These are phyloP conservation scores for Paratilapia polleni DNA, from an alignment of 2,113 vertebrate species.

Conservation along the genomic window DNA sequence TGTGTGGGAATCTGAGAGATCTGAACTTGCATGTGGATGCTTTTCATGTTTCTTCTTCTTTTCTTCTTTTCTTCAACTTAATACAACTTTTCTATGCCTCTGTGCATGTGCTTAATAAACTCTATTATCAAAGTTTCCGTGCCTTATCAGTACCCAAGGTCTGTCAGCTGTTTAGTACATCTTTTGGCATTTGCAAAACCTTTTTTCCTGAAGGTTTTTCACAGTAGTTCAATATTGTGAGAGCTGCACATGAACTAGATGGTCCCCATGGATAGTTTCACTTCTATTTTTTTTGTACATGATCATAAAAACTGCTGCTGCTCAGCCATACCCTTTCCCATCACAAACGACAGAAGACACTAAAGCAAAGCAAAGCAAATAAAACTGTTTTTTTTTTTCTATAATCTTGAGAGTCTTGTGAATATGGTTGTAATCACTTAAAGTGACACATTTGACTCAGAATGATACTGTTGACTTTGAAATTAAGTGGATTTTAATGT, in stretches of 20 bases:
- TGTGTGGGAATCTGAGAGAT: not conserved
- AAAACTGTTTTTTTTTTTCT: constrained; percentile 11
- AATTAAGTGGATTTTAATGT: constrained; percentile 14
- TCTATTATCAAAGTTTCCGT: constrained; percentile 27
- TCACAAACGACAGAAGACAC: constrained; percentile 19
- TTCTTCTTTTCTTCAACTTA: not conserved
- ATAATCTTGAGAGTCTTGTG: not conserved
- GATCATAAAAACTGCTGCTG: not conserved
- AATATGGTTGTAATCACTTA: constrained; percentile 14
- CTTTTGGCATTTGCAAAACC: constrained; percentile 3
- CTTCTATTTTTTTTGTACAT: not conserved
- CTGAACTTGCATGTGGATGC: not conserved
- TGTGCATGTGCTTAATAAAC: constrained; percentile 33
- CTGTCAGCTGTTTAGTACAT: not conserved
- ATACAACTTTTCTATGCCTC: not conserved
- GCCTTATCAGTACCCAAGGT: constrained; percentile 29
- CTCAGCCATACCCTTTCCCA: not conserved
- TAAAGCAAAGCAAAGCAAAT: constrained; percentile 31
- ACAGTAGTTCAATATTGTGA: not conserved
- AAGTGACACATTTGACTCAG: constrained; percentile 9
- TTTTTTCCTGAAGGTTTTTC: constrained; percentile 13
- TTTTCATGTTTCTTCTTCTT: not conserved
- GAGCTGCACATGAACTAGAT: not conserved
- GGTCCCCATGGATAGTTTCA: not conserved
- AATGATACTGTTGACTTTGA: constrained; percentile 35